phyloP scores from a whole-genome alignment of 1,140 invertebrate species.

The Acromyrmex charruanus region DNA sequence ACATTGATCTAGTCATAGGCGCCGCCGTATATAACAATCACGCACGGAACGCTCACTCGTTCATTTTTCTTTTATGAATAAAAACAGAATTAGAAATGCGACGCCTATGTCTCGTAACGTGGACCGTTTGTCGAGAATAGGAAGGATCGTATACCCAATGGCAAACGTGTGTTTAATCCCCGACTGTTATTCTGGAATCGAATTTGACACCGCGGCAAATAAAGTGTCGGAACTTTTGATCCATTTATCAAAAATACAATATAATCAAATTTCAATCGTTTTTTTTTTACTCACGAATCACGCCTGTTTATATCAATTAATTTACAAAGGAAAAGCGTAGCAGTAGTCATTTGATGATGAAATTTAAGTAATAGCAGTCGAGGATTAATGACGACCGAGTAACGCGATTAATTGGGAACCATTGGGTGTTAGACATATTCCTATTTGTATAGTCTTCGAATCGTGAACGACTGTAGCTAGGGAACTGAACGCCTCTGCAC shows the following conservation, averaged over 20 bases:
- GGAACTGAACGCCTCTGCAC: slow-evolving; percentile 40
- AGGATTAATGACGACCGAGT: slow-evolving; percentile 35
- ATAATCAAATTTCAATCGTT: background rate
- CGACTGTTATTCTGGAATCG: slow-evolving; percentile 1
- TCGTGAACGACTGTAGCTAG: slow-evolving; percentile 60
- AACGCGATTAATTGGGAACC: slow-evolving; percentile 43
- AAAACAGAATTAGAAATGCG: slow-evolving; percentile 26
- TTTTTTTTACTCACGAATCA: background rate
- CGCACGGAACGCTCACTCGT: background rate
- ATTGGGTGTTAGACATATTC: slow-evolving; percentile 67
- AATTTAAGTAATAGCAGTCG: background rate
- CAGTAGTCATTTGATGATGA: background rate
- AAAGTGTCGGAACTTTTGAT: background rate
- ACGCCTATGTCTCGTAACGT: slow-evolving; percentile 69
- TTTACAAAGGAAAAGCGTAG: background rate
- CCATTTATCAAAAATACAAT: background rate
- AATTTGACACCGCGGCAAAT: background rate
- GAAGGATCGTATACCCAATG: slow-evolving; percentile 66
- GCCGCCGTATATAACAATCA: slow-evolving; percentile 29
- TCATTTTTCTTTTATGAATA: background rate
- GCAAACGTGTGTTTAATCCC: slow-evolving; percentile 28
- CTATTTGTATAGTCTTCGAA: slow-evolving; percentile 63
- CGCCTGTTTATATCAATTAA: background rate
- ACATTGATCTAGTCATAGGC: slow-evolving; percentile 63
- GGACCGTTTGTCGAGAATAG: slow-evolving; percentile 63